These are phyloP conservation scores for Sylvia borin DNA, from an alignment of 2,797 vertebrate genomes.

Conservation along the genomic window DNA sequence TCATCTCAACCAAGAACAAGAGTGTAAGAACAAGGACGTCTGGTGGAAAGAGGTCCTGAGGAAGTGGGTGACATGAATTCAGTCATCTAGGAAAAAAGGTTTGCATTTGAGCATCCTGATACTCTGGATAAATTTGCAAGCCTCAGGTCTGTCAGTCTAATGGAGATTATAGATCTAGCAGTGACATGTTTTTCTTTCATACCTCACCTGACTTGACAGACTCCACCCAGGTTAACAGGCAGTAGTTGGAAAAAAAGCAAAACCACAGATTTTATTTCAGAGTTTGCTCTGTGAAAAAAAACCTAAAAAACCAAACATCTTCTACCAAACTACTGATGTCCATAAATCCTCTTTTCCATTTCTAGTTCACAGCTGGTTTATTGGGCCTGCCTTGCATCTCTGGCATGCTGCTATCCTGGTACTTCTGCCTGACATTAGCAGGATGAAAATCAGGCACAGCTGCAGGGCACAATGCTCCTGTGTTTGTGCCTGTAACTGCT, in stretches of 20 bases:
- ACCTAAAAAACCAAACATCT: neutral
- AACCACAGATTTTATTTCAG: neutral
- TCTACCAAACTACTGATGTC: neutral
- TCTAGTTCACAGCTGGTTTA: neutral
- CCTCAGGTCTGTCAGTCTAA: neutral
- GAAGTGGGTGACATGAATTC: neutral
- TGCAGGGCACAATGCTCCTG: neutral
- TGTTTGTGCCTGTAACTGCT: neutral
- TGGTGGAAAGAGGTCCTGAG: neutral
- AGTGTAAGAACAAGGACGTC: neutral
- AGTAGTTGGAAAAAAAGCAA: conserved; percentile 4
- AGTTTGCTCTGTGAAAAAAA: neutral
- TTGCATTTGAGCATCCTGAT: neutral
- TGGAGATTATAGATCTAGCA: neutral
- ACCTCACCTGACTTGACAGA: conserved; percentile 24
- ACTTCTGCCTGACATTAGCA: neutral
- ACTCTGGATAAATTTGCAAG: neutral
- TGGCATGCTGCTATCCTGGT: neutral
- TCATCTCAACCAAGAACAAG: neutral
- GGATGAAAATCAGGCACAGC: accelerated
- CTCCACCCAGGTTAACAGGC: conserved; percentile 14
- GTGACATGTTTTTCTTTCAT: neutral
- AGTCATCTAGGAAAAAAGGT: neutral
- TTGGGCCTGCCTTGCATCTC: neutral
- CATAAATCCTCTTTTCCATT: neutral